Evolutionary conservation across 1,140 invertebrate genomes (phyloP).

Genomic region (Camponotus pennsylvanicus): DNA sequence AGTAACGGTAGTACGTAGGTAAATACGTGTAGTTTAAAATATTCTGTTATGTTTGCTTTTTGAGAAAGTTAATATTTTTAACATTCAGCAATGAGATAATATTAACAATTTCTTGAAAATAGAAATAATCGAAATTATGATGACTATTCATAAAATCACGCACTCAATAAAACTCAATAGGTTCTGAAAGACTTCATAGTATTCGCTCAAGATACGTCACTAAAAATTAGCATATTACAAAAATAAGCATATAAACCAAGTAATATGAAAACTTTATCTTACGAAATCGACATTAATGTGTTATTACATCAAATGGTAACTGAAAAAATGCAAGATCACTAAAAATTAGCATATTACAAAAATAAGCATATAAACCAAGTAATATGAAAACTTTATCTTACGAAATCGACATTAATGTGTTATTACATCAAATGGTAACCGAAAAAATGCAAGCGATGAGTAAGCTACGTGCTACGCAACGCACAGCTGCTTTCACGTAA

Average conservation of each 20-base stretch:
- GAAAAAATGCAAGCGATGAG: conserved; percentile 54
- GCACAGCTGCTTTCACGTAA: conserved; percentile 50
- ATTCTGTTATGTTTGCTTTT: not conserved
- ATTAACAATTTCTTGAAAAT: not conserved
- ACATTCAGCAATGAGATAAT: not conserved
- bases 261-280: not conserved
- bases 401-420: conserved; percentile 16
- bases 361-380: not conserved
- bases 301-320: conserved; percentile 53
- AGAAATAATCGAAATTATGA: not conserved
- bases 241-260: not conserved
- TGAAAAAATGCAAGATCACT: conserved; percentile 48
- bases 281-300: conserved; percentile 16
- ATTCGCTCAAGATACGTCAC: not conserved
- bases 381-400: conserved; percentile 1
- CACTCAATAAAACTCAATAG: not conserved
- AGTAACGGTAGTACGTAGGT: too few relatives aligned
- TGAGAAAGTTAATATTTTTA: not conserved
- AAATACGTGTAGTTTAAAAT: too few relatives aligned
- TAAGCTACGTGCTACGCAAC: conserved; percentile 58
- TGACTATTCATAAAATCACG: not conserved
- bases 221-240: not conserved
- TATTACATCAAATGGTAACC: conserved; percentile 53
- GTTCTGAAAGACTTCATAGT: not conserved
- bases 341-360: not conserved